Base-by-base conservation (phyloP, 53 echinoderm and acorn worm species). In the Crossaster papposus region DNA sequence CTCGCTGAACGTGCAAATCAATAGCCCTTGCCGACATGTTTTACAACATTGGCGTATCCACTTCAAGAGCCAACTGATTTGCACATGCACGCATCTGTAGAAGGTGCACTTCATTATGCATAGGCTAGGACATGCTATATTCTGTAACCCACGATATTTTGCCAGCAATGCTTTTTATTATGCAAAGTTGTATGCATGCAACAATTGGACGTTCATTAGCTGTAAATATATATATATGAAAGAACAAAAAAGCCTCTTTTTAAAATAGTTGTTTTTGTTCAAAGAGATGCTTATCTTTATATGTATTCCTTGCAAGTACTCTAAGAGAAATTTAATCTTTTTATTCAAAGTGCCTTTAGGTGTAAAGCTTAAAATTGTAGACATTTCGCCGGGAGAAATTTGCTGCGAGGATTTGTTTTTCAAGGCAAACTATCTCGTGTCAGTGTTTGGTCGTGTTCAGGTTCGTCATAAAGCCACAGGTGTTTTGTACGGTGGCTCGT, bases 341-440 rank as follows among this genome's bases (percentile, higher is more conserved):
- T 14, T 74, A n/a, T 74, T 74, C 18, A 74, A 74, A 74, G 75
- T 74, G 75, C 75, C 75, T 74, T 74, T 18, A 18, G 75, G 75
- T 74, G 75, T 74, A 2, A n/a, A 1, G 75, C 75, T 74, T 6
- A 33, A 74, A 74, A 15, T 74, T 34, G 20, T 35, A 33, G 33
- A 17, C n/a, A 20, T 34, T 36, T 18, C 5, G 15, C 12, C 71
- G 29, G 30, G 33, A 14, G 15, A 32, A 35, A 74, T 31, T n/a
- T 15, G 33, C 17, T 36, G 17, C 75, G 15, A 29, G 75, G 15
- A 36, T 22, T 14, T 74, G 22, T 17, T 35, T 17, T 35, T 13
- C 33, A 4, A 29, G 36, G 11, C 36, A 11, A 34, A 74, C 20
- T 33, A 74, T 74, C 75, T 14, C 2, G 0, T 74, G 23, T 13